Base-by-base conservation (phyloP, 2,888 invertebrate species). In the Perizoma affinitatum region DNA sequence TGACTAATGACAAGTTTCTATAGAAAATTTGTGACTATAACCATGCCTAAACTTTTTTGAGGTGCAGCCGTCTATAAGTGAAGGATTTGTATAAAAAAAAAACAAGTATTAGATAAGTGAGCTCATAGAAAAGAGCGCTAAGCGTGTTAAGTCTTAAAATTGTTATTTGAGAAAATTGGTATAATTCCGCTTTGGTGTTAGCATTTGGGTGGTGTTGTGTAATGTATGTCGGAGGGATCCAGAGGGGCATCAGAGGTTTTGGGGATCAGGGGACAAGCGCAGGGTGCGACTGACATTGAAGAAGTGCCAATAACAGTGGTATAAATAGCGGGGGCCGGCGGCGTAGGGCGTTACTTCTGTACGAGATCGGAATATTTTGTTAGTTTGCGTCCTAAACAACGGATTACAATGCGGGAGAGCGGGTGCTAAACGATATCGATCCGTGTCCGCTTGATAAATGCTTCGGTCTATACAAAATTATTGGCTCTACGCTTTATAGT, bases 271-370 rank as follows among this genome's bases (percentile, higher is more conserved):
- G 87, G 83, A 83, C 79, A 81, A 78, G 78, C 84, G 75, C 88
- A 88, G 92, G 92, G 92, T 93, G 93, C 91, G 92, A 80, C 87
- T 92, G 93, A 93, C 93, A 92, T 90, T 93, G 93, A 93, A 92
- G 93, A 92, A 93, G 93, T 92, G 92, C 89, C 92, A 92, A 93
- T 93, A 93, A 92, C 90, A 82, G 88, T 84, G 90, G 92, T 89
- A 92, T 91, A 93, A 92, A 91, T 90, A 90, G 91, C 82, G 79
- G 85, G 88, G 90, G 88, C 85, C 86, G 84, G 78, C 79, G 79
- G 79, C 80, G 76, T 82, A 87, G 89, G 91, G 88, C 90, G 90
- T 91, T 89, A 90, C 88, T 84, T 82, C 75, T 81, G 83, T 85
- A 92, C 92, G 92, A 91, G 91, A 90, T 85, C 88, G 78, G 93